A percentile compares a stretch with the other conserved stretches of the same genome.
These are phyloP conservation scores for Gastrophysa polygoni DNA, from an alignment of 2,888 invertebrate species.

Conservation along the genomic window DNA sequence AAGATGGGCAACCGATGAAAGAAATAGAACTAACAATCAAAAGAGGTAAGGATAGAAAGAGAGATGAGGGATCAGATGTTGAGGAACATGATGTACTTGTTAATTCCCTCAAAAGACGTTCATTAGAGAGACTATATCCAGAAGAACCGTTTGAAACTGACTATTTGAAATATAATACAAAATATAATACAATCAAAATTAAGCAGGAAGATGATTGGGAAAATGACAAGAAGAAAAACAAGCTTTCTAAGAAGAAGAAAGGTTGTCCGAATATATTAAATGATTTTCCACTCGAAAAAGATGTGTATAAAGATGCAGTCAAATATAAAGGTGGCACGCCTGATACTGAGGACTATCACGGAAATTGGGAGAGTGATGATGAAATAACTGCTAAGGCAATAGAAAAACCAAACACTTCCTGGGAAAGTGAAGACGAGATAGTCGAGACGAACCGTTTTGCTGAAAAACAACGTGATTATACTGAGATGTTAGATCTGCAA, in stretches of 20 bases:
- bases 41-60: slow-evolving; percentile 7
- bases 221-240: not conserved
- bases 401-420: slow-evolving; percentile 41
- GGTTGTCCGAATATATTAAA: not conserved
- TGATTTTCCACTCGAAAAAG: slow-evolving; percentile 22
- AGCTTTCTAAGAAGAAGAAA: not conserved
- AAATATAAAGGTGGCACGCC: slow-evolving; percentile 26
- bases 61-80: not conserved
- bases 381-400: slow-evolving; percentile 28
- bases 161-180: slow-evolving; percentile 10
- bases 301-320: not conserved
- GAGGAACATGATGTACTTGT: slow-evolving; percentile 41
- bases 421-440: slow-evolving; percentile 50
- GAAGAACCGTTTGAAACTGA: slow-evolving; percentile 1
- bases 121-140: not conserved
- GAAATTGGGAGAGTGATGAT: slow-evolving; percentile 38
- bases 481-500: slow-evolving; percentile 35
- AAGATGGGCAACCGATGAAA: not conserved
- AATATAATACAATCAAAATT: slow-evolving; percentile 11
- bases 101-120: slow-evolving; percentile 3
- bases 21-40: slow-evolving; percentile 1
- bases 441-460: slow-evolving; percentile 26
- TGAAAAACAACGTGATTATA: slow-evolving; percentile 6
- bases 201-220: slow-evolving; percentile 27
- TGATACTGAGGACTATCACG: slow-evolving; percentile 41